Base-by-base conservation (phyloP, 2,888 invertebrate species). In the Chorisops tibialis region DNA sequence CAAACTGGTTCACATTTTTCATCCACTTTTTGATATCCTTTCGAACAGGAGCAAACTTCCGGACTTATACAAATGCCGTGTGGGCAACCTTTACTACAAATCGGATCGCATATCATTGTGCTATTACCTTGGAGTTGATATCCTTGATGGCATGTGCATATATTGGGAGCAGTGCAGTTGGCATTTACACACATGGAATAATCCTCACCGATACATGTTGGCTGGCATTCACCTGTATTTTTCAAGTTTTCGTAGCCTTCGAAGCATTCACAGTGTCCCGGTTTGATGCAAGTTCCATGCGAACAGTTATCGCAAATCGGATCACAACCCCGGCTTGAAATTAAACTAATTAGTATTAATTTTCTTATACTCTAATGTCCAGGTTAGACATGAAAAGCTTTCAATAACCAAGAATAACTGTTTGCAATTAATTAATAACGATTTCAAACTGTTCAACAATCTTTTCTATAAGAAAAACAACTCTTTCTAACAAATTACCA, bases 221-320 rank as follows among this genome's bases (percentile, higher is more conserved):
- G 74, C n/a, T 72, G 58, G 51, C 78, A 78, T 37, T 39, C 63
- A 19, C 35, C 52, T 19, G 35, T 4, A 6, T 48, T 30, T 9
- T 9, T 30, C 9, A 30, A 2, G 19, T 56, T 54, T 1, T 19
- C 56, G 59, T 70, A 76, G 45, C 77, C 77, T 9, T 50, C 63
- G 0, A 61, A 66, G 41, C 77, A 77, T 1, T 67, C 61, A 7
- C 77, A 77, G 2, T 73, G 62, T 16, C 72, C 69, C 1, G 74
- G 75, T 4, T 68, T 61, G 0, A 74, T 51, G 48, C 77, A 77
- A 12, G 64, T 71, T n/a, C 77, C 65, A 16, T 63, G 75, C 0
- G 49, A 67, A 60, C 79, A 79, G 21, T 56, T 56, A 11, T 45
- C 45, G 14, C 56, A 56, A 37, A n/a, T n/a, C n/a, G n/a, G n/a